Base-by-base conservation (phyloP, 2,113 vertebrate genomes). In the Corythoichthys haematopterus region DNA sequence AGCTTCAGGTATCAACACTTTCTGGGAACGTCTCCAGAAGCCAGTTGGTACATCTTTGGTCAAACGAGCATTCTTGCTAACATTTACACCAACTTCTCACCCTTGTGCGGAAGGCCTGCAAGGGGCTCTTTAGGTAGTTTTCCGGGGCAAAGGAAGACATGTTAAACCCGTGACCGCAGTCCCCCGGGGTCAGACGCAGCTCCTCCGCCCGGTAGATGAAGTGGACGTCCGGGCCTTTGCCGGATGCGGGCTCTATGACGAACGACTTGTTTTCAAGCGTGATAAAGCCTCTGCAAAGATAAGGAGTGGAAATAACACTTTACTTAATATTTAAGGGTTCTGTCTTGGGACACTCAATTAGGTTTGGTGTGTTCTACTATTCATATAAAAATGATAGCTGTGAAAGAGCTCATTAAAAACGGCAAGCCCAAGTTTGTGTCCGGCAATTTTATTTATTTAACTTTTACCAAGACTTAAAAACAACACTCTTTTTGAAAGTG, bases 261-360 rank as follows among this genome's bases (percentile, higher is more conserved):
- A 94, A 95, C 73, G 91, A 92, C 86, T 82, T 92, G 87, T 95
- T 94, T 86, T 84, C 93, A 74, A 96, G 88, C 15, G 83, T 82
- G 75, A 99, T 91, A 84, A 98, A 91, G 77, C 97, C 97, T 92
- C 97, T 98, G 88, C 65, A 71, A 84, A 87, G 75, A 91, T 77
- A 43, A 88, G 28, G 35, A 75, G 72, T 8, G 20, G 16, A 71
- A 70, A 43, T 63, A 16, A 67, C 68, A 66, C 40, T 43, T 43
- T 8, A 28, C 37, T 7, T 38, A 28, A 28, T 60, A 40, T 55
- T 55, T 55, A 20, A 33, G 53, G 53, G 3, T 55, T 20, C 51
- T 53, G n/a, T 16, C 51, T 53, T 20, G 51, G 8, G 51, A 20
- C n/a, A 3, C n/a, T 16, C 51, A 28, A 53, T 28, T 28, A 55